Base-by-base conservation (phyloP, 1,140 invertebrate species). In the Antheraea pernyi region DNA sequence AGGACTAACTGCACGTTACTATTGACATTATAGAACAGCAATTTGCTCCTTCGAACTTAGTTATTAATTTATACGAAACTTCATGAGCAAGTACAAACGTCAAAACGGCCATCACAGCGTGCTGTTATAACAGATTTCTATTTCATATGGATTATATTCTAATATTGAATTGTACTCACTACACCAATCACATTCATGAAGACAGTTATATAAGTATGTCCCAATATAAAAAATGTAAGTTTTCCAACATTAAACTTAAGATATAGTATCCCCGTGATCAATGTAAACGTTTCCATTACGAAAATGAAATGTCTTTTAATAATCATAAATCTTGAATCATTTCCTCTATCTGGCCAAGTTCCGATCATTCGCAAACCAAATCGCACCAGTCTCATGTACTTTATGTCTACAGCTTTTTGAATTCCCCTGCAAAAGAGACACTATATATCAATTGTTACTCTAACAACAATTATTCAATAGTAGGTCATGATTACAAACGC, bases 181-280 rank as follows among this genome's bases (percentile, higher is more conserved):
- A 70, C 10, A 11, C 69, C 68, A 53, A 77, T 60, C 19, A 59
- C 36, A 67, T 73, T 76, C 72, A 82, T 78, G 39, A 75, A 68
- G 0, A 74, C 68, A 3, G 80, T 80, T 19, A 82, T 75, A 36
- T 80, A 82, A 7, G 71, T 72, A 13, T 78, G 76, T 30, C 78
- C 80, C 42, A 82, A 62, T 36, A 75, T 74, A 9, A 75, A 74
- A 18, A 63, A 63, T 13, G 61, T 19, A 30, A 22, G 22, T 22
- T 60, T 30, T 1, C 62, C 48, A 22, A 76, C 65, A 22, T 65
- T 13, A 53, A 16, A 16, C 46, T 53, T 53, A n/a, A 53, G 10
- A 53, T 53, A 53, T 53, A 53, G 5, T 13, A 16, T 16, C 16
- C 46, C 46, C 9, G 46, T 53, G 13, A 53, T 13, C 16, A 53